Conservation (phyloP, 35 echinoderm and acorn worm genomes). For the Chiridota heheva region DNA sequence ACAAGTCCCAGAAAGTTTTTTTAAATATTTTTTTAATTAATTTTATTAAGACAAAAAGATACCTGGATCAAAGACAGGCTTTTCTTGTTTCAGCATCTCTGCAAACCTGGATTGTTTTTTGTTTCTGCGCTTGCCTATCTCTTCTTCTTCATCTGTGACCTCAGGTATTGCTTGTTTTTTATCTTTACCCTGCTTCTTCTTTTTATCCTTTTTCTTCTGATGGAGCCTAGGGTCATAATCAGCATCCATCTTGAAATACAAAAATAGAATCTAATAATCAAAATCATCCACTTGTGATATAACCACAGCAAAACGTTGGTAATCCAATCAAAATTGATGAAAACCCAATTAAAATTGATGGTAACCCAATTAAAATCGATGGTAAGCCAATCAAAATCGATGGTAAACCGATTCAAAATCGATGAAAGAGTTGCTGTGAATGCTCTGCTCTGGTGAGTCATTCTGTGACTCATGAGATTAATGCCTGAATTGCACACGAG, state of each 20-base stretch:
- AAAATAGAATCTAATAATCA: neutral
- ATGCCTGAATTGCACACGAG: too few species aligned
- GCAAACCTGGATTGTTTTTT: slow-evolving; percentile 80
- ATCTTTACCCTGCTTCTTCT: slow-evolving; percentile 14
- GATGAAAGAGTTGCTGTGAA: too few species aligned
- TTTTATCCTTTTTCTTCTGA: slow-evolving; percentile 57
- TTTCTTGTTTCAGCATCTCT: slow-evolving; percentile 58
- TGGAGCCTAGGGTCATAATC: slow-evolving; percentile 69
- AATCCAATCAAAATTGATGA: too few species aligned
- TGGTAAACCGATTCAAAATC: too few species aligned
- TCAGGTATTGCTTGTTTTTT: slow-evolving; percentile 1
- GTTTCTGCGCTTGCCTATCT: slow-evolving; percentile 33
- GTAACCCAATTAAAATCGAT: too few species aligned
- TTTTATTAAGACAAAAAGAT: neutral
- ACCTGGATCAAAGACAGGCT: slow-evolving; percentile 95
- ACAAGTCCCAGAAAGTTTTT: too few species aligned
- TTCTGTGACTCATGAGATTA: too few species aligned
- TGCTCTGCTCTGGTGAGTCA: too few species aligned
- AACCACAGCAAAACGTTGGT: neutral
- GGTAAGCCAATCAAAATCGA: too few species aligned
- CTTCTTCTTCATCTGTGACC: neutral
- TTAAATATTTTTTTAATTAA: neutral
- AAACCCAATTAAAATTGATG: too few species aligned
- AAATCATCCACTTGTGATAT: neutral
- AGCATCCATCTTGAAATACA: slow-evolving; percentile 83